phyloP scores from a whole-genome alignment of 2,113 vertebrate species.

The Paratilapia polleni region DNA sequence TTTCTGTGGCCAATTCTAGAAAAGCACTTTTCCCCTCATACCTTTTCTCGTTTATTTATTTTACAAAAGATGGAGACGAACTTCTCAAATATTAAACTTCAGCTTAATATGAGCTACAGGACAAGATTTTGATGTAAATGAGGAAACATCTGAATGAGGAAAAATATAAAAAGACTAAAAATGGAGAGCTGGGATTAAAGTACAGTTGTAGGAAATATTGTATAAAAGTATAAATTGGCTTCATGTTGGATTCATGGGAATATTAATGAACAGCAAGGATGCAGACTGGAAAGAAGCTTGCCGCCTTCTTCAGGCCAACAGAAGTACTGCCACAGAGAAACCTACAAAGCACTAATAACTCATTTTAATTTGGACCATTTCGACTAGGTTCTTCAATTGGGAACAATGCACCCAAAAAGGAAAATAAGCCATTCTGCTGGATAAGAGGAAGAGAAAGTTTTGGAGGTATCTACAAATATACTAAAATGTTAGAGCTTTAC shows the following conservation, averaged over 20 bases:
- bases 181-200: accelerated
- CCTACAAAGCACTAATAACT: not conserved
- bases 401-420: not conserved
- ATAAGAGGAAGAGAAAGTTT: not conserved
- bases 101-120: not conserved
- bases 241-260: not conserved
- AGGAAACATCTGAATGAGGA: not conserved
- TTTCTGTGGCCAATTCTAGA: too few relatives aligned
- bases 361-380: not conserved
- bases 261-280: accelerated
- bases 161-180: not conserved
- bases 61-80: too few relatives aligned
- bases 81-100: not conserved
- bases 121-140: not conserved
- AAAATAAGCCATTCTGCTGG: not conserved
- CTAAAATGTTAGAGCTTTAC: too few relatives aligned
- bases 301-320: not conserved
- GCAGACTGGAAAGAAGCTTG: not conserved
- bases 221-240: not conserved
- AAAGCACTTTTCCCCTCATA: not conserved
- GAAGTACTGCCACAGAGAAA: not conserved
- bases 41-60: not conserved
- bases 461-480: not conserved
- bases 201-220: not conserved
- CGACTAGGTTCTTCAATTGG: not conserved